Base-by-base conservation (phyloP, 2,888 invertebrate species). In the Aspidiotus destructor region DNA sequence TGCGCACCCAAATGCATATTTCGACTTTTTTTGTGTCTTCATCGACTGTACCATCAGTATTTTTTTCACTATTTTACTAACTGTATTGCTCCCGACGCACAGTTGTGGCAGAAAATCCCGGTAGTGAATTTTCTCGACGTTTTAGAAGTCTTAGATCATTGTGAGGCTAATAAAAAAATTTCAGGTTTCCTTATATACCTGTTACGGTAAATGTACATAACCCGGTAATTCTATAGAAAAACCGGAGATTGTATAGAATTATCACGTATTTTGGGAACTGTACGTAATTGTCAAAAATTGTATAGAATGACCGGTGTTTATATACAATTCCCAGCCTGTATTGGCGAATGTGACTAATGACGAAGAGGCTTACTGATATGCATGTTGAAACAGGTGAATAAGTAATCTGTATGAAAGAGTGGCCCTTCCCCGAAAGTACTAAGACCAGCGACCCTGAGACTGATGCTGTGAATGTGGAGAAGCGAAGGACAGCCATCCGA, bases 361-460 rank as follows among this genome's bases (percentile, higher is more conserved):
- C 8, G 40, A 16, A 75, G 77, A 53, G 74, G 77, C n/a, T 75
- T n/a, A 77, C 70, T 75, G 76, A 15, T 75, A 77, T 73, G 75
- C 76, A n/a, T 70, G 76, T 42, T 55, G n/a, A n/a, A 15, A n/a
- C 17, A n/a, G 17, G n/a, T 55, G 57, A 15, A 55, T 55, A 15
- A 55, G 9, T 55, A 55, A 55, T 55, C 10, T 55, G 57, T 55
- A 55, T 55, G 57, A 55, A n/a, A n/a, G n/a, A n/a, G n/a, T n/a
- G n/a, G n/a, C n/a, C n/a, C n/a, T n/a, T n/a, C n/a, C n/a, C n/a
- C 9, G 48, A 8, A 16, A 17, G 41, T 61, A 61, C 41, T 9
- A 41, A 15, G 41, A 10, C 61, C 16, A 16, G 10, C 41, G 41
- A 61, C 6, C 42, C 61, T n/a, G 41, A 61, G 42, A n/a, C 61